Evolutionary conservation across 2,113 vertebrate genomes (phyloP).

Genomic region (Triplophysa dalaica): DNA sequence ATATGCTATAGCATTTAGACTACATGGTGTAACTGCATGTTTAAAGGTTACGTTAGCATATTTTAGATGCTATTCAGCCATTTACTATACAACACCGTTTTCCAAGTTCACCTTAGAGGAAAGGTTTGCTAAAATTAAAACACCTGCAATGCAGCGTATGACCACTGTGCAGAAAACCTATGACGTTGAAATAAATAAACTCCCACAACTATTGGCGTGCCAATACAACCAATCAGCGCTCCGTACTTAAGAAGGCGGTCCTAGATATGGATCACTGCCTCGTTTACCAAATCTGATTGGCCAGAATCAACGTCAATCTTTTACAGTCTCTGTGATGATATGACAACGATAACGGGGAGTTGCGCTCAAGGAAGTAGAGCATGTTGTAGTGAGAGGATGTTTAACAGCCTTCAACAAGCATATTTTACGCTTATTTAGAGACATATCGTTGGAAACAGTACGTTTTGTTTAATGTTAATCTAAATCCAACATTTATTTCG

Average conservation of each 20-base stretch:
- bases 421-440: neutral
- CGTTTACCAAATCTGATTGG: constrained; percentile 41
- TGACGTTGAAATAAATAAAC: neutral
- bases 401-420: neutral
- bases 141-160: too few relatives aligned
- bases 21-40: too few relatives aligned
- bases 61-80: too few relatives aligned
- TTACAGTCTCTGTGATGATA: neutral
- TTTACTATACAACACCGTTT: too few relatives aligned
- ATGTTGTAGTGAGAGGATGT: neutral
- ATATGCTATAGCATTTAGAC: too few relatives aligned
- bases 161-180: neutral
- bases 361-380: neutral
- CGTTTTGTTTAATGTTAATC: neutral
- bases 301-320: neutral
- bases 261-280: neutral
- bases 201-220: neutral
- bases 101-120: too few relatives aligned
- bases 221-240: constrained; percentile 21
- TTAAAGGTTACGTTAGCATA: too few relatives aligned
- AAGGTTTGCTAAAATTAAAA: too few relatives aligned
- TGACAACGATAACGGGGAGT: neutral
- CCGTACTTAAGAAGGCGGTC: neutral
- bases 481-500: neutral
- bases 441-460: neutral